A percentile compares a stretch with the other conserved stretches of the same genome.
phyloP scores from a whole-genome alignment of 2,113 vertebrate species.

The Triplophysa rosa region DNA sequence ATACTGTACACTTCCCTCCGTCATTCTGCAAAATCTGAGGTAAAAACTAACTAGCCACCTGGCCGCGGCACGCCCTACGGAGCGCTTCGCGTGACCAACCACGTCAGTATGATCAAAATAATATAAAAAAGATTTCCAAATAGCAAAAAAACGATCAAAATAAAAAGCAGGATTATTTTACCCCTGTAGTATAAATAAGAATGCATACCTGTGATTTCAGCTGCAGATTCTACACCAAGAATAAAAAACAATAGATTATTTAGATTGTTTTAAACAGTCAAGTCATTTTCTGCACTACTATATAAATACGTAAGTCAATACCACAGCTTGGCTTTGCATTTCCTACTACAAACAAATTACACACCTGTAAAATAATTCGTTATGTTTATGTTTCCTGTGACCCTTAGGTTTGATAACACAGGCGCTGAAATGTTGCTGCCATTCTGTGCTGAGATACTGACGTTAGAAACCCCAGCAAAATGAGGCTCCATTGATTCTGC shows the following conservation, averaged over 20 bases:
- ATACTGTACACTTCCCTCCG: too few species aligned
- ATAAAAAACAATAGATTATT: neutral
- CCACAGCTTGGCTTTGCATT: neutral
- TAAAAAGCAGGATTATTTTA: too few species aligned
- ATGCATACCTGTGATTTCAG: neutral
- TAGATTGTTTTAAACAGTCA: neutral
- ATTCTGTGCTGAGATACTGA: slow-evolving; percentile 1
- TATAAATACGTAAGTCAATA: too few species aligned
- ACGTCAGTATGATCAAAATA: too few species aligned
- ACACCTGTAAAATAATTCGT: slow-evolving; percentile 7
- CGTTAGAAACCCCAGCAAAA: neutral
- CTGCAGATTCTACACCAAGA: neutral
- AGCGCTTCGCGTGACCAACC: too few species aligned
- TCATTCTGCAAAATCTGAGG: too few species aligned
- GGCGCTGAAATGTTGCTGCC: slow-evolving; percentile 11
- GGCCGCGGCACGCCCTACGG: too few species aligned
- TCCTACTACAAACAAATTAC: neutral
- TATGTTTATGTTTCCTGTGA: slow-evolving; percentile 11
- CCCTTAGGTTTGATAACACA: neutral
- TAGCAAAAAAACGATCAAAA: too few species aligned
- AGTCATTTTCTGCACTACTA: too few species aligned
- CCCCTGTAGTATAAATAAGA: too few species aligned
- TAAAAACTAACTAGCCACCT: too few species aligned
- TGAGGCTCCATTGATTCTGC: neutral
- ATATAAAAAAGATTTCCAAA: too few species aligned